A percentile compares a stretch with the other conserved stretches of the same genome.
Evolutionary conservation across 2,888 invertebrate species (phyloP).

Genomic region (Iphiclides podalirius): DNA sequence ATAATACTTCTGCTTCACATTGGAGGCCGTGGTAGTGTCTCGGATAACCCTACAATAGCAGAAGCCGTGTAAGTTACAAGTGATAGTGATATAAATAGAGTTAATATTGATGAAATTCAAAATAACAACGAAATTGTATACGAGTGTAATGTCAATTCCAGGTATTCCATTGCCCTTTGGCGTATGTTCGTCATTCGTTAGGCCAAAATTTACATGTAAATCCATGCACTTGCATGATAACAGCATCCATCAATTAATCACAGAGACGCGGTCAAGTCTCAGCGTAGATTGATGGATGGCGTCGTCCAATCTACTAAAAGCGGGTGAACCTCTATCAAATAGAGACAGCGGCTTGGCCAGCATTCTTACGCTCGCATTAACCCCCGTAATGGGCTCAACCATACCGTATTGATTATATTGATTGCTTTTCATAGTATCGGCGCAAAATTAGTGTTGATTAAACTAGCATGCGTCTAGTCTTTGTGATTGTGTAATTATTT

Average conservation of each 20-base stretch:
- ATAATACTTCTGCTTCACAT: no score
- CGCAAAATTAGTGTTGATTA: not conserved
- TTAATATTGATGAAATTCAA: no score
- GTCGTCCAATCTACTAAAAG: slow-evolving; percentile 36
- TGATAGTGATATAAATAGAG: no score
- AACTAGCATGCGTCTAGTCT: no score
- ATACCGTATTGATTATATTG: slow-evolving; percentile 11
- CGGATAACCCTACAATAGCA: no score
- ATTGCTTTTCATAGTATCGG: slow-evolving; percentile 8
- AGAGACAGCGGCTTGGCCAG: slow-evolving; percentile 38
- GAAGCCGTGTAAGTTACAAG: no score
- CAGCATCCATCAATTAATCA: slow-evolving; percentile 19
- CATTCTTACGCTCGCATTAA: slow-evolving; percentile 43
- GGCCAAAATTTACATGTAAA: slow-evolving; percentile 1
- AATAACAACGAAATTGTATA: no score
- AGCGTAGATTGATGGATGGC: slow-evolving; percentile 33
- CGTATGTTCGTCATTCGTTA: not conserved
- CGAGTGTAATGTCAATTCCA: no score
- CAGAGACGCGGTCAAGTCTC: slow-evolving; percentile 20
- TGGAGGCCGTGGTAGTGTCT: no score
- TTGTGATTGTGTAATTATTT: no score
- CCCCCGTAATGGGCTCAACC: slow-evolving; percentile 43
- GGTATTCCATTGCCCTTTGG: no score
- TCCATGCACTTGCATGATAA: not conserved
- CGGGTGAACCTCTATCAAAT: slow-evolving; percentile 35